Percentiles rank a stretch among this genome's conserved stretches.
Evolutionary conservation across 2,113 vertebrate species (phyloP).

Genomic region (Bombycilla garrulus): DNA sequence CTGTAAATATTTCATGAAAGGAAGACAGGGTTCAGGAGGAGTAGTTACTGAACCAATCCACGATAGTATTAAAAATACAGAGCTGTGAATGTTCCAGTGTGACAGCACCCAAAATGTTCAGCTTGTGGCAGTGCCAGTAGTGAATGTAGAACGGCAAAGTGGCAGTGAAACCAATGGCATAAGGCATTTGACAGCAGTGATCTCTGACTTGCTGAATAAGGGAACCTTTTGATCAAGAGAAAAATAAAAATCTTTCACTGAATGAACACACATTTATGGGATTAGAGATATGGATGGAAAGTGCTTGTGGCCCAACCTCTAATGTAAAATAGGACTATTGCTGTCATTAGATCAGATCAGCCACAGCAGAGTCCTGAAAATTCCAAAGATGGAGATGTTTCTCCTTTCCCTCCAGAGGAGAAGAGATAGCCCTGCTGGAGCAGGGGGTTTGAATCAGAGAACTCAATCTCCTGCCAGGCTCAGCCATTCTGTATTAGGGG

Average conservation of each 20-base stretch:
- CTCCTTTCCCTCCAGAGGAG: not conserved
- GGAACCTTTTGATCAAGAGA: not conserved
- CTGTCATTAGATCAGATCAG: not conserved
- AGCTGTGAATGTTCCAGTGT: not conserved
- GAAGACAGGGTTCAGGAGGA: not conserved
- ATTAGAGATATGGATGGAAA: not conserved
- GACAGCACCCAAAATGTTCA: accelerated
- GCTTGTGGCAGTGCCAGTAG: not conserved
- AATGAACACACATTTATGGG: not conserved
- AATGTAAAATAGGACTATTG: not conserved
- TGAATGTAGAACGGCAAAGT: not conserved
- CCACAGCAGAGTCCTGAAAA: not conserved
- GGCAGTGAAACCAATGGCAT: not conserved
- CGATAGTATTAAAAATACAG: not conserved
- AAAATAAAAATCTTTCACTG: not conserved
- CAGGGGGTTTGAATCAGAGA: not conserved
- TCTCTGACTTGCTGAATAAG: not conserved
- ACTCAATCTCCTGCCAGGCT: not conserved
- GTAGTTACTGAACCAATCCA: not conserved
- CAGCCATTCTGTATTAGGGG: not conserved
- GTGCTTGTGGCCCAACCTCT: not conserved
- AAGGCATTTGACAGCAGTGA: not conserved
- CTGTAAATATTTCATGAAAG: conserved; percentile 14
- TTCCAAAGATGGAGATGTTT: not conserved
- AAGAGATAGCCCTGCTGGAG: not conserved